Base-by-base conservation (phyloP, 2,113 vertebrate species). In the Fregetta grallaria region DNA sequence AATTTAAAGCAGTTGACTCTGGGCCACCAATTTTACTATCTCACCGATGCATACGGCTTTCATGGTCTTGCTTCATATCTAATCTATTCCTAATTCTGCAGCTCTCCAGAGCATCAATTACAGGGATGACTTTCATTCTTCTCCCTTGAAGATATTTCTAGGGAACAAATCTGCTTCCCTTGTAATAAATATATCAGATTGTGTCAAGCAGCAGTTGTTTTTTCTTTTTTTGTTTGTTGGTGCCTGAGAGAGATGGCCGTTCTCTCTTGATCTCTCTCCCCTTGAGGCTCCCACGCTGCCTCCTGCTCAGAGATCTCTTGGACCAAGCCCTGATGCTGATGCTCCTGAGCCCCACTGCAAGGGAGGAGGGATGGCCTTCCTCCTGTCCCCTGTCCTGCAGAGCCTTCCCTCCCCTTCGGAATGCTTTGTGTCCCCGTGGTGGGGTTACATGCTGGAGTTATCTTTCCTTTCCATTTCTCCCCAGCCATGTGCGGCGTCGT, bases 401-500 rank as follows among this genome's bases (percentile, higher is more conserved):
- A 81, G 21, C 81, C 36, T 25, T 52, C 59, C 18, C 42, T 74
- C 29, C 44, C 30, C n/a, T 25, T 36, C 5, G 4, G 17, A 0
- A 0, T 8, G 36, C 34, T 23, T 7, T 3, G 9, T 44, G 81
- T 27, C 55, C 62, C 49, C 1, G 0, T 1, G 9, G 13, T 1
- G 8, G 55, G 38, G 12, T 70, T 6, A 15, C 7, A 0, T 0
- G 2, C 79, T 9, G 38, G 12, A 7, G 14, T 90, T 34, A 94
- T 42, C 36, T 17, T 34, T 58, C 66, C 66, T 89, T n/a, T 76
- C 55, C 72, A 0, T 96, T 81, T 95, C 66, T 97, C 90, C 81
- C 13, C 98, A 99, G 99, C 99, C 52, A 93, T 99, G 89, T 99
- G 98, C 3, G 98, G 99, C 7, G 94, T 98, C 1, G 98, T 99